Evolutionary conservation across 2,113 vertebrate genomes (phyloP), one percentile per base, ranked within the genome.

Genomic region (Ophiodon elongatus): DNA sequence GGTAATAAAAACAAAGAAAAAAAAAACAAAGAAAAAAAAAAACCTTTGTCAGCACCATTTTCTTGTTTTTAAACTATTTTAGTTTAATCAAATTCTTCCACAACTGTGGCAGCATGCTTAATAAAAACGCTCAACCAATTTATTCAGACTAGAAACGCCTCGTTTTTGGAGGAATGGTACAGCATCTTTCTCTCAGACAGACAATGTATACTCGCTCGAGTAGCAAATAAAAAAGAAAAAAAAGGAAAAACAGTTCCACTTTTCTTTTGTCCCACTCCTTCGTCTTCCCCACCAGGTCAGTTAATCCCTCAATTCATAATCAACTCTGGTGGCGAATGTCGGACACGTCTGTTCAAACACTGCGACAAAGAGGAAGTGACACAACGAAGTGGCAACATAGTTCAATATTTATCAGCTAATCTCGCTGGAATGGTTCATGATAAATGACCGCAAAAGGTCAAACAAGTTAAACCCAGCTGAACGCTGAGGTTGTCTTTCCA

Each of bases 11-110:
- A 92, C 69, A 70, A 86, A 93, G 70, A 83, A 91, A 92, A 85
- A 86, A 87, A 91, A 93, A 90, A 91, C n/a, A 80, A 92, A 93
- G 72, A 83, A 91, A 92, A 85, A 86, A 87, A 91, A 93, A 90
- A 91, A 89, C 85, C 74, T 86, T 85, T 87, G 76, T 94, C 92
- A 95, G 94, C 94, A 95, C 94, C 94, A 89, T 91, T 93, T 83
- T 68, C 76, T 73, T 68, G 64, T 83, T 82, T 79, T 75, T 64
- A 64, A 73, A 69, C 60, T 65, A 73, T 63, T 90, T 85, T 33
- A 76, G 19, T 86, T 76, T 39, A 73, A 76, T 70, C n/a, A 63
- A 15, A 66, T 85, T 80, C 56, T 35, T 65, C 52, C 63, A 70
- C n/a, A 54, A 62, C 37, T 59, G 64, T 70, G 10, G 67, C 35